Evolutionary conservation across 2,797 vertebrate genomes (phyloP).

Genomic region (Brachyrhaphis roseni): DNA sequence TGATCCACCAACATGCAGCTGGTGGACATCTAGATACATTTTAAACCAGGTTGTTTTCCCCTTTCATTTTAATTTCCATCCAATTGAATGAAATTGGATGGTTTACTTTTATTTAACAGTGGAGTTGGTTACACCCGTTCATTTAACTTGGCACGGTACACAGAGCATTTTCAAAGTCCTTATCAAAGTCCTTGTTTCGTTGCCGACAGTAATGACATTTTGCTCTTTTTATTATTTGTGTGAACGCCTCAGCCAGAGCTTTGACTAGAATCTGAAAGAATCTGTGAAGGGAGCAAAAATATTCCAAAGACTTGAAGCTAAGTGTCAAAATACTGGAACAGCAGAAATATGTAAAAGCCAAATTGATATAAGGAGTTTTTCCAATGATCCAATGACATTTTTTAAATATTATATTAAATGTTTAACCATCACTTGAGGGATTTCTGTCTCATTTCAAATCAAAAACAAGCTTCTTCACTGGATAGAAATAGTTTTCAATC

Average conservation of each 20-base stretch:
- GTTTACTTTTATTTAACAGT: not conserved
- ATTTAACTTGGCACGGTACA: not conserved
- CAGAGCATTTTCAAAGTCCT: not conserved
- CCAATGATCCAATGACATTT: not conserved
- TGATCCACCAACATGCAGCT: not conserved
- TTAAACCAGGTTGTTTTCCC: not conserved
- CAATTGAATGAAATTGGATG: not conserved
- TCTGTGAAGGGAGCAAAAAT: not conserved
- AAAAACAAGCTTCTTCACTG: not conserved
- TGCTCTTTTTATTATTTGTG: not conserved
- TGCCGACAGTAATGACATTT: not conserved
- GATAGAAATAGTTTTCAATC: not conserved
- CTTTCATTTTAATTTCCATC: not conserved
- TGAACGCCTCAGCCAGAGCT: not conserved
- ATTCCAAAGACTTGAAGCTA: not conserved
- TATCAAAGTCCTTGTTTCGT: not conserved
- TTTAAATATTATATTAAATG: not conserved
- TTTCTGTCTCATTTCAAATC: not conserved
- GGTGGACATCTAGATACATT: not conserved
- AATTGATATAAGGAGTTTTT: not conserved
- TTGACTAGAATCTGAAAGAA: not conserved
- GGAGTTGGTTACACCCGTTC: not conserved
- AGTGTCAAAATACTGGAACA: not conserved
- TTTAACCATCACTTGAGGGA: not conserved
- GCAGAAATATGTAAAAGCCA: not conserved